phyloP scores from a whole-genome alignment of 2,888 invertebrate species.

The Anthrax anthrax region DNA sequence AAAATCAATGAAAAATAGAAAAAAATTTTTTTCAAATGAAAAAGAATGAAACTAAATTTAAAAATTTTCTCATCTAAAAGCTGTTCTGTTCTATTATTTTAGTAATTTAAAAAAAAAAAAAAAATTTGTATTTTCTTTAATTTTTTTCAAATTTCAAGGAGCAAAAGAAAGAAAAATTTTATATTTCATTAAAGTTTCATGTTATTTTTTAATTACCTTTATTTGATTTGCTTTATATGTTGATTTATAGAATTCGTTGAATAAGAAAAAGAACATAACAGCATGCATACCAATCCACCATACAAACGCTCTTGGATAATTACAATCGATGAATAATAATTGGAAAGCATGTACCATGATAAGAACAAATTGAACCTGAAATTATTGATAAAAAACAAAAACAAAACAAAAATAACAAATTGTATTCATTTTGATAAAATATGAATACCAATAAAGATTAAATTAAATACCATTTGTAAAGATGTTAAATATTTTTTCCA shows the following conservation, averaged over 20 bases:
- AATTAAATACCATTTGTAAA: conserved; percentile 65
- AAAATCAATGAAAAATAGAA: too few species aligned
- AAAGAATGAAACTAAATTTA: too few species aligned
- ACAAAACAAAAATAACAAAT: conserved; percentile 1
- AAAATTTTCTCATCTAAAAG: too few species aligned
- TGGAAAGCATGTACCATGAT: conserved; percentile 90
- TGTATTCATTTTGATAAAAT: not conserved
- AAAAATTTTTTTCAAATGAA: too few species aligned
- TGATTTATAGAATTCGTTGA: conserved; percentile 86
- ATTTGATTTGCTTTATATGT: conserved; percentile 42
- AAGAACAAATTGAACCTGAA: conserved; percentile 73
- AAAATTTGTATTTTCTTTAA: too few species aligned
- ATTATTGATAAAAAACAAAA: conserved; percentile 17
- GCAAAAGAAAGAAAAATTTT: too few species aligned
- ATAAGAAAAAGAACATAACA: conserved; percentile 89
- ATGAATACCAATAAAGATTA: conserved; percentile 2
- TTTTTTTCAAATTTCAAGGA: too few species aligned
- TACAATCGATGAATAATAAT: conserved; percentile 77
- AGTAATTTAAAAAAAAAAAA: too few species aligned
- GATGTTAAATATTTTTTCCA: conserved; percentile 92
- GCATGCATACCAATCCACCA: conserved; percentile 96
- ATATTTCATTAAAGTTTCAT: not conserved
- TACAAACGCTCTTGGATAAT: conserved; percentile 85
- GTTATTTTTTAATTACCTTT: conserved; percentile 18
- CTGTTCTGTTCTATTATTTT: too few species aligned